These are phyloP conservation scores for Brachyrhaphis roseni DNA, from an alignment of 2,797 vertebrate species.

Conservation along the genomic window DNA sequence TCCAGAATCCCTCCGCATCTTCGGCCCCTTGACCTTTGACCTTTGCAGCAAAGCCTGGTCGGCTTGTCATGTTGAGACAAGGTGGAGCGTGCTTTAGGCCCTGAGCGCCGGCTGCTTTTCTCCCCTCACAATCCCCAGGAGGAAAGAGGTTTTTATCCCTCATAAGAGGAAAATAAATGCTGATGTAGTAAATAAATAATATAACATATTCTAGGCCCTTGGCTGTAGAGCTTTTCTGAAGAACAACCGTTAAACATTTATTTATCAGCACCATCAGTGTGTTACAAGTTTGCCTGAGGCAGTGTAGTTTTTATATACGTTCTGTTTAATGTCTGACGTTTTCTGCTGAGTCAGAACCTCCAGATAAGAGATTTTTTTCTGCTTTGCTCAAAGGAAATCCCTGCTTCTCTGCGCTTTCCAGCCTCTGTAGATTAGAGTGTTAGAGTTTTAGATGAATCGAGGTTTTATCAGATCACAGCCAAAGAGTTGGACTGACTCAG, in stretches of 20 bases:
- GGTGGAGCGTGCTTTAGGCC: constrained; percentile 30
- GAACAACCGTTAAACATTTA: background rate
- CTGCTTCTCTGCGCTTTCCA: background rate
- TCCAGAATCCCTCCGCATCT: constrained; percentile 31
- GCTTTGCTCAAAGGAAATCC: background rate
- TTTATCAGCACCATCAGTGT: background rate
- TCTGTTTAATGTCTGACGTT: background rate
- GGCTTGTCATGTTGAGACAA: constrained; percentile 52
- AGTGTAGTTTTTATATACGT: background rate
- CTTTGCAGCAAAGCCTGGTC: constrained; percentile 34
- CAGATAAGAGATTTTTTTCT: background rate
- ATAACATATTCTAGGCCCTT: background rate
- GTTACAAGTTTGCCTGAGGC: background rate
- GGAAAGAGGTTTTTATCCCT: constrained; percentile 16
- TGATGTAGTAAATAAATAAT: background rate
- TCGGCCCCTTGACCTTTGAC: constrained; percentile 46
- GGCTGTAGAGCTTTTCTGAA: background rate
- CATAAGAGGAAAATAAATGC: constrained; percentile 21
- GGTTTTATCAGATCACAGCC: background rate
- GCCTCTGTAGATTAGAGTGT: background rate
- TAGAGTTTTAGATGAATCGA: background rate
- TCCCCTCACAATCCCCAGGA: constrained; percentile 18
- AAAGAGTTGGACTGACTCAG: background rate
- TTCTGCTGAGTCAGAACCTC: background rate
- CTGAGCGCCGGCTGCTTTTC: constrained; percentile 38